A percentile compares a stretch with the other conserved stretches of the same genome.
phyloP scores from a whole-genome alignment of 2,797 vertebrate species.

The Hapalemur alaotrensis region DNA sequence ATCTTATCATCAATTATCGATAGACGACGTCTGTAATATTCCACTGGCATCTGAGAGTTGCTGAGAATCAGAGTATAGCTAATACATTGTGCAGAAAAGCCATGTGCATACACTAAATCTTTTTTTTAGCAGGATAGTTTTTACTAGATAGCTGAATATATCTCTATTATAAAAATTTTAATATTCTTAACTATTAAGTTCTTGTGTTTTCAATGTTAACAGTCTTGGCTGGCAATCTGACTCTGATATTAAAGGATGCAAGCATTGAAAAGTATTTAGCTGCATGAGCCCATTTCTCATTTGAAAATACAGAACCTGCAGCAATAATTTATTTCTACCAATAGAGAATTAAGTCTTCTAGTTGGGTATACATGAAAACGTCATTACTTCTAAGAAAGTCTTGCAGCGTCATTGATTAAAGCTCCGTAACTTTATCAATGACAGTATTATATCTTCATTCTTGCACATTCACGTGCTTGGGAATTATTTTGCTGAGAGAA shows the following conservation, averaged over 20 bases:
- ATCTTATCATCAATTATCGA: not conserved
- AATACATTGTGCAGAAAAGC: not conserved
- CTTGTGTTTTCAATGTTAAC: not conserved
- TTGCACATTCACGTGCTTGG: not conserved
- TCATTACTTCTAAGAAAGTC: not conserved
- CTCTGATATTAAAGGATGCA: not conserved
- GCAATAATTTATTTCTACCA: not conserved
- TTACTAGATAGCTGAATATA: not conserved
- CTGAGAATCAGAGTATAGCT: not conserved
- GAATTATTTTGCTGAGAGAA: not conserved
- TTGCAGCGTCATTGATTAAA: not conserved
- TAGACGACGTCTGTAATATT: not conserved
- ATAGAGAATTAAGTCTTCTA: not conserved
- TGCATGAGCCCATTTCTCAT: not conserved
- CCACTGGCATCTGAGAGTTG: not conserved
- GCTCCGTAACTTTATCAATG: not conserved
- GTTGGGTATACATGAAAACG: not conserved
- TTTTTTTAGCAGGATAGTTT: not conserved
- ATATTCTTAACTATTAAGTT: not conserved
- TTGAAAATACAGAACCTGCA: not conserved
- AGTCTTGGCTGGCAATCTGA: not conserved
- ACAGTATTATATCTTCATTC: not conserved
- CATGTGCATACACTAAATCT: rapidly evolving
- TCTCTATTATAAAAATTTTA: not conserved
- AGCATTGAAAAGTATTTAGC: not conserved